These are phyloP conservation scores for Dendrocincla fuliginosa DNA, from an alignment of 2,797 vertebrate species.

Conservation along the genomic window DNA sequence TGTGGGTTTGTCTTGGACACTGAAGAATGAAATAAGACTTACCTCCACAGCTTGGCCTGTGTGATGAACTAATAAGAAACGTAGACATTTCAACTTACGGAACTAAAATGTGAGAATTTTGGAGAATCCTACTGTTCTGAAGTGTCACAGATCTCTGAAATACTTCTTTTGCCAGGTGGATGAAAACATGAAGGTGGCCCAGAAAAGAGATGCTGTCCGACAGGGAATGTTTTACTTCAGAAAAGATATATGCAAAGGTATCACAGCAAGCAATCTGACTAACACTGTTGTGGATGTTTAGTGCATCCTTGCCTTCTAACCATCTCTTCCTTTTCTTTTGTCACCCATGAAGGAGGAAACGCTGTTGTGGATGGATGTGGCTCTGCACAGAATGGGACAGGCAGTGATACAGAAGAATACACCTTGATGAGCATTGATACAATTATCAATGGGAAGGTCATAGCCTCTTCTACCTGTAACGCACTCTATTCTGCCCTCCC, in stretches of 20 bases:
- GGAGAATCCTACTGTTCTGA: not conserved
- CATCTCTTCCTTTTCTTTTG: not conserved
- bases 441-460: conserved; percentile 97
- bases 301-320: not conserved
- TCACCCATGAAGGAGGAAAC: conserved; percentile 81
- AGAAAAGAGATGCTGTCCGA: conserved; percentile 92
- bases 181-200: conserved; percentile 96
- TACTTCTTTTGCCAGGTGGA: conserved; percentile 84
- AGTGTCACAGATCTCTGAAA: not conserved
- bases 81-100: not conserved
- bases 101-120: not conserved
- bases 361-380: conserved; percentile 83
- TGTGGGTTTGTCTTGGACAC: not conserved
- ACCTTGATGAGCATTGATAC: conserved; percentile 95
- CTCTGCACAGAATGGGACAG: conserved; percentile 82
- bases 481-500: not conserved
- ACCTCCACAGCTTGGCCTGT: not conserved
- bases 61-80: not conserved
- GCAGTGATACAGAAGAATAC: conserved; percentile 84
- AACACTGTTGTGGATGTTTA: not conserved
- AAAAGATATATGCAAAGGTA: conserved; percentile 97
- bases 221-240: conserved; percentile 95
- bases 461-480: not conserved
- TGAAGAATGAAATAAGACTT: not conserved
- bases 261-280: not conserved